phyloP scores from a whole-genome alignment of 2,113 vertebrate genomes.

The Tragelaphus scriptus region DNA sequence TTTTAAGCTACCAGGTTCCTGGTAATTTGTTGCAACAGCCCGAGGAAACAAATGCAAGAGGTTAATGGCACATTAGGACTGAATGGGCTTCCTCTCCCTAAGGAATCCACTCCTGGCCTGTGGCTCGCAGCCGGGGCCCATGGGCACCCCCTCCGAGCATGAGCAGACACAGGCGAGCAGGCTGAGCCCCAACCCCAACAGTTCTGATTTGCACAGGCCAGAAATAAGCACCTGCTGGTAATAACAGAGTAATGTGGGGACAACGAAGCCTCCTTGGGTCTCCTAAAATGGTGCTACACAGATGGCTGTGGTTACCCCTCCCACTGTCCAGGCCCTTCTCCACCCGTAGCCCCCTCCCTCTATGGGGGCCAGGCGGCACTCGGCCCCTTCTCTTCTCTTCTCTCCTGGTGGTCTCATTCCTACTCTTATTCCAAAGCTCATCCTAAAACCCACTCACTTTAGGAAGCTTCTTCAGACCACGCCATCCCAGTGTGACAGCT shows the following conservation, averaged over 20 bases:
- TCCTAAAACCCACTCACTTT: neutral
- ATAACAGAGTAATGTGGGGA: neutral
- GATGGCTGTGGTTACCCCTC: neutral
- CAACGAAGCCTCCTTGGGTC: neutral
- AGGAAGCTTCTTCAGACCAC: neutral
- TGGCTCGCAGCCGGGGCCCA: neutral
- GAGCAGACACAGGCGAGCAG: neutral
- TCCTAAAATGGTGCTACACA: neutral
- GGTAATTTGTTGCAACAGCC: neutral
- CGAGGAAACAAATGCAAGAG: neutral
- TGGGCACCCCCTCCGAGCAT: accelerated
- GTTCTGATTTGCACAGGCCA: neutral
- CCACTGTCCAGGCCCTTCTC: neutral
- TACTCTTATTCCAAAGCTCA: neutral
- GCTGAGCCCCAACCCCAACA: neutral
- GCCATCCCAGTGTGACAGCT: accelerated
- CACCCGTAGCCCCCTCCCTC: too few species aligned
- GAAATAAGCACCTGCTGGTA: neutral
- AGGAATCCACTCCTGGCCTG: neutral
- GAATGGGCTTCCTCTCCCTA: neutral
- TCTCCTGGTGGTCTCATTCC: neutral
- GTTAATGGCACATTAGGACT: neutral
- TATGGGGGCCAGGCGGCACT: neutral
- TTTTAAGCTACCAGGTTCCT: neutral
- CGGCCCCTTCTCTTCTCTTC: neutral